Conservation (phyloP, 1,140 invertebrate species). For the Drosophila gunungcola region DNA sequence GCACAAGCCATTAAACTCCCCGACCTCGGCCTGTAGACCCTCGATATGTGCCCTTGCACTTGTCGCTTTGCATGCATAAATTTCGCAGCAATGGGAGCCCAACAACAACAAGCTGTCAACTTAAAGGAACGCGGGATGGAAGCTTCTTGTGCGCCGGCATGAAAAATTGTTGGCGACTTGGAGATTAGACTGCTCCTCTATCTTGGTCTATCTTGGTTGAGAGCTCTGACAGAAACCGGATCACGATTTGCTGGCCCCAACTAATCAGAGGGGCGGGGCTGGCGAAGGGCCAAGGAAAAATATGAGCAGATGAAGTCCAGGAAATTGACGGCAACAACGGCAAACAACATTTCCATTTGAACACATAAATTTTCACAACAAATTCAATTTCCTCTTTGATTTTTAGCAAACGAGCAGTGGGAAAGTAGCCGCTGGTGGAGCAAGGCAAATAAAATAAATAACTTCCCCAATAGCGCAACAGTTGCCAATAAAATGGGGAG, state of each 20-base stretch:
- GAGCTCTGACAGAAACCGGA: slow-evolving; percentile 5
- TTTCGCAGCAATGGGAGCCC: slow-evolving; percentile 29
- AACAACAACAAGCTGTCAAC: slow-evolving; percentile 50
- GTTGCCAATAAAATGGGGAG: slow-evolving; percentile 58
- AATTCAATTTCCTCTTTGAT: slow-evolving; percentile 84
- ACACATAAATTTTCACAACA: slow-evolving; percentile 81
- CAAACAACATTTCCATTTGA: slow-evolving; percentile 80
- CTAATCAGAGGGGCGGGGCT: slow-evolving; percentile 62
- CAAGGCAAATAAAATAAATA: slow-evolving; percentile 81
- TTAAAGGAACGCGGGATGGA: slow-evolving; percentile 19
- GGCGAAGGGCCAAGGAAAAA: slow-evolving; percentile 15
- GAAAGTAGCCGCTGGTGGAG: slow-evolving; percentile 37
- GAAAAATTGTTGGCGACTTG: slow-evolving; percentile 64
- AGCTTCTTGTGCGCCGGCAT: slow-evolving; percentile 53
- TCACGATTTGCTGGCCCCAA: slow-evolving; percentile 12
- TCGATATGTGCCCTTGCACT: slow-evolving; percentile 38
- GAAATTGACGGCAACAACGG: slow-evolving; percentile 74
- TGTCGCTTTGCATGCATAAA: slow-evolving; percentile 71
- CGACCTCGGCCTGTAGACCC: slow-evolving; percentile 6
- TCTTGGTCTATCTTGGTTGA: slow-evolving; percentile 2
- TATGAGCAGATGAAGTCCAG: slow-evolving; percentile 52
- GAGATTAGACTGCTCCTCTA: slow-evolving; percentile 23
- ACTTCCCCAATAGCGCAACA: slow-evolving; percentile 77
- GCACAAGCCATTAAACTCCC: slow-evolving; percentile 71
- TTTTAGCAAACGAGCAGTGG: slow-evolving; percentile 74